Evolutionary conservation across 2,113 vertebrate genomes (phyloP).

Genomic region (Halichoeres trimaculatus): DNA sequence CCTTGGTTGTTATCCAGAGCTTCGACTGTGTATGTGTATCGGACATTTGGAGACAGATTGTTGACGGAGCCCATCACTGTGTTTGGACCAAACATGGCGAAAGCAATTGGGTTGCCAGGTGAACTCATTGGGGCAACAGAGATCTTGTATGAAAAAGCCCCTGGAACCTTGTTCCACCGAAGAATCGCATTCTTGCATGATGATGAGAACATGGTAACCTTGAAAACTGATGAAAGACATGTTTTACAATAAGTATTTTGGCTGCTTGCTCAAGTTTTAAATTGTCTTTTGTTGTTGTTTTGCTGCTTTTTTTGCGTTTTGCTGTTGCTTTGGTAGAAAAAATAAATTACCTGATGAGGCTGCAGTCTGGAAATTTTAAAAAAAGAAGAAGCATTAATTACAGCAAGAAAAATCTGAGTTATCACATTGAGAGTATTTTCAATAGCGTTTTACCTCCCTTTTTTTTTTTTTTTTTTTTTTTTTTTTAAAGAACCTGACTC

Average conservation of each 20-base stretch:
- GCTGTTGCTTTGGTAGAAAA: not conserved
- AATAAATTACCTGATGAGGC: conserved; percentile 55
- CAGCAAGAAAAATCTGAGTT: not conserved
- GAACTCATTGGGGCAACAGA: conserved; percentile 65
- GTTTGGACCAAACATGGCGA: conserved; percentile 75
- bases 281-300: no score
- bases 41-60: conserved; percentile 72
- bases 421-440: not conserved
- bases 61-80: conserved; percentile 81
- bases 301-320: no score
- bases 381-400: conserved; percentile 7
- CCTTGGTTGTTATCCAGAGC: conserved; percentile 70
- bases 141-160: conserved; percentile 81
- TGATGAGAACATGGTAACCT: conserved; percentile 68
- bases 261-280: not conserved
- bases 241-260: not conserved
- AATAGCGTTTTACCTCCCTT: no score
- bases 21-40: conserved; percentile 74
- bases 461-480: no score
- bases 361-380: conserved; percentile 61
- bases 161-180: conserved; percentile 74
- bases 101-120: conserved; percentile 40
- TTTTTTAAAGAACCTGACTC: no score
- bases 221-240: conserved; percentile 47
- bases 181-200: conserved; percentile 80